These are phyloP conservation scores for Istiophorus platypterus DNA, from an alignment of 2,113 vertebrate genomes.

Conservation along the genomic window DNA sequence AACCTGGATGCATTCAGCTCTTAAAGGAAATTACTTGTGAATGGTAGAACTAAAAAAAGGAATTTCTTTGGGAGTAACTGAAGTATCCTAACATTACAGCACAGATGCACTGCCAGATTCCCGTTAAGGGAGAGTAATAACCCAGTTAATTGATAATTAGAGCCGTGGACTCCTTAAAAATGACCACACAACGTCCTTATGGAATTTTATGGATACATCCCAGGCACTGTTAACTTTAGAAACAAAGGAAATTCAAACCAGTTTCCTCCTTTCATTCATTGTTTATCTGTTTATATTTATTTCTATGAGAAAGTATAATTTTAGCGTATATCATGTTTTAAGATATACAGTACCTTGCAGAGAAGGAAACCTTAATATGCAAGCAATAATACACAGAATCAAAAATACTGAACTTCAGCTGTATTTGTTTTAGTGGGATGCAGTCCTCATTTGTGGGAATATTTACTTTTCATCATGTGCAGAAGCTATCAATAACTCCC, in stretches of 20 bases:
- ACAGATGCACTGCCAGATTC: slow-evolving; percentile 63
- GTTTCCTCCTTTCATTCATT: slow-evolving; percentile 19
- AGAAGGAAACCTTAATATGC: slow-evolving; percentile 36
- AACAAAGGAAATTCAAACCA: slow-evolving; percentile 46
- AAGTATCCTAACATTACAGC: slow-evolving; percentile 45
- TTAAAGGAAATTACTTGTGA: slow-evolving; percentile 69
- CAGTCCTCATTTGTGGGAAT: slow-evolving; percentile 72
- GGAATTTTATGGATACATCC: slow-evolving; percentile 63
- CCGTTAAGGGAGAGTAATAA: slow-evolving; percentile 63
- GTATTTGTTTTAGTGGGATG: slow-evolving; percentile 51
- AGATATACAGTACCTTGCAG: slow-evolving; percentile 65
- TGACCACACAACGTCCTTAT: slow-evolving; percentile 60
- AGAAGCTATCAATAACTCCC: slow-evolving; percentile 56
- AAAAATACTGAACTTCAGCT: slow-evolving; percentile 55
- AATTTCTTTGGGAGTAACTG: slow-evolving; percentile 66
- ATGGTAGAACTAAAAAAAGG: slow-evolving; percentile 41
- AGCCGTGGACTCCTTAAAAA: slow-evolving; percentile 59
- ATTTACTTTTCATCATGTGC: slow-evolving; percentile 71
- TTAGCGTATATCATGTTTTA: slow-evolving; percentile 39
- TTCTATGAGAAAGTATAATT: slow-evolving; percentile 64
- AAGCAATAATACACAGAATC: slow-evolving; percentile 59
- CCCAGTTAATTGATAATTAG: slow-evolving; percentile 73
- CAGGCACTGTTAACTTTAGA: slow-evolving; percentile 67
- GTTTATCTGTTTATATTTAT: slow-evolving; percentile 64
- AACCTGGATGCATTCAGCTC: slow-evolving; percentile 57